These are phyloP conservation scores for Sturnira hondurensis DNA, from an alignment of 2,113 vertebrate species.

Conservation along the genomic window DNA sequence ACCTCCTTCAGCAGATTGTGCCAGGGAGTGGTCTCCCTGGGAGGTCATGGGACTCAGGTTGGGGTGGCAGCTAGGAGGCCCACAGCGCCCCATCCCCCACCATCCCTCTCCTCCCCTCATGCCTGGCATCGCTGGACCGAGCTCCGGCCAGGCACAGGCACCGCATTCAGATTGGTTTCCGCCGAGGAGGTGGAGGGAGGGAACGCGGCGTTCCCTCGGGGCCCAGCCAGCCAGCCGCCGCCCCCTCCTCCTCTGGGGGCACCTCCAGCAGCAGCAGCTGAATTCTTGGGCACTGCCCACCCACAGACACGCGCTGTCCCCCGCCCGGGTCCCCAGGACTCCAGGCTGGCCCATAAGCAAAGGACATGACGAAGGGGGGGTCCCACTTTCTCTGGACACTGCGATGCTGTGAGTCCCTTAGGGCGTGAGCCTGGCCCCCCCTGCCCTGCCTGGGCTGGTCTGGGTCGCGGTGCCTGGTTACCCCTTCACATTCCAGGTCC, in stretches of 20 bases:
- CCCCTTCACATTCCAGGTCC: background rate
- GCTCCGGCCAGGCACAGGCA: background rate
- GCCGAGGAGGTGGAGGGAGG: background rate
- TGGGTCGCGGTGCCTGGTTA: rapidly evolving
- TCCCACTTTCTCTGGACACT: rapidly evolving
- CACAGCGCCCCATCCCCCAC: background rate
- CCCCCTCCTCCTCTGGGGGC: background rate
- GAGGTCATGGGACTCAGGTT: rapidly evolving
- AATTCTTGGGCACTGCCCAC: background rate
- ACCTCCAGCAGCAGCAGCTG: background rate
- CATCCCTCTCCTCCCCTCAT: background rate
- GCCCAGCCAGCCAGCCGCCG: background rate
- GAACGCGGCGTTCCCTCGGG: background rate
- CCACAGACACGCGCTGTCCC: background rate
- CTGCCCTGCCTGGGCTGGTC: rapidly evolving
- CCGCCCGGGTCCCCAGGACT: rapidly evolving
- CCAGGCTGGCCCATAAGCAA: rapidly evolving
- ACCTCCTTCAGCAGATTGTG: too few relatives aligned
- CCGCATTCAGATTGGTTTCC: background rate
- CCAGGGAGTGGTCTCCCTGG: rapidly evolving
- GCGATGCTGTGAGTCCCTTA: background rate
- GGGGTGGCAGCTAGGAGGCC: background rate
- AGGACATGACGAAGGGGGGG: rapidly evolving
- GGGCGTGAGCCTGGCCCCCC: background rate
- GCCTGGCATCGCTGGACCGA: rapidly evolving